phyloP scores from a whole-genome alignment of 2,888 invertebrate species.

The Cabera pusaria region DNA sequence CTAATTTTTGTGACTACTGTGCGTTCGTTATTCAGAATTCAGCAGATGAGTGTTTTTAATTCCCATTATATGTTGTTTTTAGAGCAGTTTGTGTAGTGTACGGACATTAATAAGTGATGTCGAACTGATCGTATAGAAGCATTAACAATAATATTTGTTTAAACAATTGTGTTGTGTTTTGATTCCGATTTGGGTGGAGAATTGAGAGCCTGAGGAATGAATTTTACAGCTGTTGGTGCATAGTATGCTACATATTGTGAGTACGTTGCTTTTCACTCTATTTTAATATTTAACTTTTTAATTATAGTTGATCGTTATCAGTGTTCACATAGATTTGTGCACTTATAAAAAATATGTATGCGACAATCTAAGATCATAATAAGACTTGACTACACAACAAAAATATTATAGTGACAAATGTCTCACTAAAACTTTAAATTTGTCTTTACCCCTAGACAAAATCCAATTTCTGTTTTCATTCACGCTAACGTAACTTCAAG shows the following conservation, averaged over 20 bases:
- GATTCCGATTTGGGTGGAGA: conserved; percentile 43
- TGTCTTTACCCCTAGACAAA: too few species aligned
- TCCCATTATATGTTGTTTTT: conserved; percentile 29
- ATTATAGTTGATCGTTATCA: too few species aligned
- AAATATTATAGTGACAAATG: too few species aligned
- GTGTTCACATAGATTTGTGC: too few species aligned
- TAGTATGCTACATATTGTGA: conserved; percentile 78
- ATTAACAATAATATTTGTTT: conserved; percentile 4
- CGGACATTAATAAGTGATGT: conserved; percentile 31
- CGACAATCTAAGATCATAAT: too few species aligned
- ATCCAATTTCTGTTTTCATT: too few species aligned
- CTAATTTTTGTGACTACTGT: conserved; percentile 65
- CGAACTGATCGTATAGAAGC: conserved; percentile 7
- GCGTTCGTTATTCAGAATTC: conserved; percentile 71
- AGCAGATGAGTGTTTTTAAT: conserved; percentile 37
- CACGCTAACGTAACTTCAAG: too few species aligned
- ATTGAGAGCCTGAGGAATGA: conserved; percentile 48
- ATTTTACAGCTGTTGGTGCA: conserved; percentile 69
- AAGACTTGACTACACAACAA: too few species aligned
- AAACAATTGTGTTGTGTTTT: conserved; percentile 68
- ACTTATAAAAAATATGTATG: too few species aligned
- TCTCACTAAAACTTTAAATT: too few species aligned
- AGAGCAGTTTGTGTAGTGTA: conserved; percentile 39
- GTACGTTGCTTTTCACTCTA: conserved; percentile 39
- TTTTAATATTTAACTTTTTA: too few species aligned